Percentiles rank a stretch among this genome's conserved stretches.
These are phyloP conservation scores for Tetropium fuscum DNA, from an alignment of 2,888 invertebrate species.

Conservation along the genomic window DNA sequence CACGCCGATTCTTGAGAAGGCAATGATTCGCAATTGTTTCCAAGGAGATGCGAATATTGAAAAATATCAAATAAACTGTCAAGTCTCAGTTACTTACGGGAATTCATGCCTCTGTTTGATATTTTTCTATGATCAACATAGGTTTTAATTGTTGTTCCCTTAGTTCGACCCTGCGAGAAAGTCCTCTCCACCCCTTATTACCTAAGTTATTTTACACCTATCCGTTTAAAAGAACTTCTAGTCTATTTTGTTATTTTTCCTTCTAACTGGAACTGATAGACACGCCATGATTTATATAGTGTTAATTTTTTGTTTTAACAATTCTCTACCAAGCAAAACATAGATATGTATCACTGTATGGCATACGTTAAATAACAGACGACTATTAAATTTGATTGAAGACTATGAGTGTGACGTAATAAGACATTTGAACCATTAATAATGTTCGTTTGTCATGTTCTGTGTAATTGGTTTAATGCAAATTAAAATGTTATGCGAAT, in stretches of 20 bases:
- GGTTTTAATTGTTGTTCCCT: no score
- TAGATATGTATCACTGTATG: slow-evolving; percentile 24
- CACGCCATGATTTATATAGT: slow-evolving; percentile 31
- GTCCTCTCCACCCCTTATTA: slow-evolving; percentile 10
- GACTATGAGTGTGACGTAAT: slow-evolving; percentile 7
- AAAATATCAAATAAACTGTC: no score
- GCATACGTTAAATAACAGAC: slow-evolving; percentile 16
- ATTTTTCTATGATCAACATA: no score
- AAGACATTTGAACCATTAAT: slow-evolving; percentile 18
- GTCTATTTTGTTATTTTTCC: slow-evolving; percentile 27
- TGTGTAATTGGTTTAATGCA: slow-evolving; percentile 14
- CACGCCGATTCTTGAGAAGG: no score
- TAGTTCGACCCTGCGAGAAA: neutral
- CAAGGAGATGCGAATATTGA: no score
- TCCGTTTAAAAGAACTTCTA: slow-evolving; percentile 23
- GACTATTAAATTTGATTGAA: slow-evolving; percentile 28
- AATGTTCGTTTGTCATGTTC: slow-evolving; percentile 21
- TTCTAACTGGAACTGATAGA: slow-evolving; percentile 30
- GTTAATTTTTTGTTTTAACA: slow-evolving; percentile 29
- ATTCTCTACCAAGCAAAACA: slow-evolving; percentile 16
- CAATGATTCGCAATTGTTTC: no score
- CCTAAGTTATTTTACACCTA: slow-evolving; percentile 32
- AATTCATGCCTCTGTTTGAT: no score
- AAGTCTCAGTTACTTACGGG: no score
- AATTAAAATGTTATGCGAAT: neutral